phyloP scores from a whole-genome alignment of 2,797 vertebrate species.

The Psittacula derbiana region DNA sequence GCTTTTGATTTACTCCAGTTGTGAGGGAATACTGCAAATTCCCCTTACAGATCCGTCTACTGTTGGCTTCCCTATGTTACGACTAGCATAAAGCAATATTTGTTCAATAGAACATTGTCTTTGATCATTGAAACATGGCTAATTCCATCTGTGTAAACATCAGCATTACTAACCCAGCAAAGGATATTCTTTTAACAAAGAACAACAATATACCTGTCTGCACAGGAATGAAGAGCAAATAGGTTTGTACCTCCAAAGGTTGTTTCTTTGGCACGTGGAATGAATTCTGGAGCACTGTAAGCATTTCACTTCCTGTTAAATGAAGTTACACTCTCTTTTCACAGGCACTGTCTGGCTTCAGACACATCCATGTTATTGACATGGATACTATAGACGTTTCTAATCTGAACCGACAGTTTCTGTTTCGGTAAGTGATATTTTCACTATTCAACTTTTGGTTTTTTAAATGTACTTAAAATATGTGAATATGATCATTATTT shows the following conservation, averaged over 20 bases:
- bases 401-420: slow-evolving; percentile 97
- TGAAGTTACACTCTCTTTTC: slow-evolving; percentile 28
- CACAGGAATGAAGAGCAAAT: neutral
- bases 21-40: neutral
- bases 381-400: slow-evolving; percentile 98
- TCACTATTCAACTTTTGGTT: neutral
- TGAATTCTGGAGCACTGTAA: neutral
- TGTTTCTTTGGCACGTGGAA: neutral
- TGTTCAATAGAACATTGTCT: neutral
- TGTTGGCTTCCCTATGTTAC: neutral
- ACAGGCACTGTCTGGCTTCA: slow-evolving; percentile 95
- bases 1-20: neutral
- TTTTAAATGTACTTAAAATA: neutral
- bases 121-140: neutral
- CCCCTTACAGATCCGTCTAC: neutral
- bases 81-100: neutral
- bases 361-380: slow-evolving; percentile 95
- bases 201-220: neutral
- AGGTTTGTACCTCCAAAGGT: neutral
- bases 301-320: neutral
- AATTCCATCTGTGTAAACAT: neutral
- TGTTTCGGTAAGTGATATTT: slow-evolving; percentile 88
- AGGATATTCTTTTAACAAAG: neutral
- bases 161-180: neutral
- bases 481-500: neutral